Percentiles rank a stretch among this genome's conserved stretches.
phyloP scores from a whole-genome alignment of 2,797 vertebrate genomes.

The Anabacerthia variegaticeps region DNA sequence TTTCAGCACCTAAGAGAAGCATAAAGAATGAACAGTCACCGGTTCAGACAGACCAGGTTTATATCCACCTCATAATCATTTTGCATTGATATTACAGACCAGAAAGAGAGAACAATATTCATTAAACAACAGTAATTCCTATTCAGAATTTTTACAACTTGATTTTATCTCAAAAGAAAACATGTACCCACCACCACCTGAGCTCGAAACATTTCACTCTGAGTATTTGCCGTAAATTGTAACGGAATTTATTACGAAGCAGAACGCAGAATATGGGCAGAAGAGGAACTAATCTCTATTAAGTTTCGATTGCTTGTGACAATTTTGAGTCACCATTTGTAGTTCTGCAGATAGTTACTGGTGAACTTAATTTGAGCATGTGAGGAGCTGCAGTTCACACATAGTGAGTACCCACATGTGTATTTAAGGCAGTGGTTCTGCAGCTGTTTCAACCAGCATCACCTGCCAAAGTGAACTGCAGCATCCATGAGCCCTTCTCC shows the following conservation, averaged over 20 bases:
- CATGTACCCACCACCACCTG: rapidly evolving
- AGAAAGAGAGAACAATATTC: not conserved
- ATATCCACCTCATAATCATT: not conserved
- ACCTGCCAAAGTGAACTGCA: not conserved
- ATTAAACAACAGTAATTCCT: not conserved
- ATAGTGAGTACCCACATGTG: rapidly evolving
- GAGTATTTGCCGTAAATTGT: not conserved
- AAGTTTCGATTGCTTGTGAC: not conserved
- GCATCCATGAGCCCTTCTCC: not conserved
- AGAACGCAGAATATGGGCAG: not conserved
- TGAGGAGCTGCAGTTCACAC: not conserved
- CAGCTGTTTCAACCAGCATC: not conserved
- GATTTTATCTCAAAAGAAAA: not conserved
- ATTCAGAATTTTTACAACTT: not conserved
- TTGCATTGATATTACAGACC: not conserved
- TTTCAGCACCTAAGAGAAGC: not conserved
- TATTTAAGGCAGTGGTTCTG: not conserved
- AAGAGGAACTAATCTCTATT: not conserved
- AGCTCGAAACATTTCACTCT: not conserved
- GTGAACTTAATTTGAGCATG: rapidly evolving
- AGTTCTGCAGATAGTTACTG: not conserved
- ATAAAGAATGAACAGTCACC: not conserved
- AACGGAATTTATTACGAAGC: not conserved
- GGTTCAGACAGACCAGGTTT: not conserved
- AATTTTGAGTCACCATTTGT: not conserved